These are phyloP conservation scores for Tapirus indicus DNA, from an alignment of 2,797 vertebrate genomes.

Conservation along the genomic window DNA sequence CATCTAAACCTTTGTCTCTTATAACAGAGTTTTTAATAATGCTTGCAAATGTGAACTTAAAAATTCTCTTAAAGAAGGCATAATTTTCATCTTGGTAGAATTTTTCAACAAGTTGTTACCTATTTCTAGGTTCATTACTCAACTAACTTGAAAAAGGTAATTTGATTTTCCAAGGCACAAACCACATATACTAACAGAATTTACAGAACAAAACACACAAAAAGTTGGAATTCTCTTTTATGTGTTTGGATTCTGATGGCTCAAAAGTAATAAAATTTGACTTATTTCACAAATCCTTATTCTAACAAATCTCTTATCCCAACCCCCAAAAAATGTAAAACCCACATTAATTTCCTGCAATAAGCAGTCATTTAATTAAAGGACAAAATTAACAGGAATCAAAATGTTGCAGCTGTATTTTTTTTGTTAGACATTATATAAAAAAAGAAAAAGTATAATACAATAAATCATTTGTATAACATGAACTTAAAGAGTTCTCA, in stretches of 20 bases:
- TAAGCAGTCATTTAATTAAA: conserved; percentile 92
- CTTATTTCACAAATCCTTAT: not conserved
- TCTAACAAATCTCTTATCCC: conserved; percentile 26
- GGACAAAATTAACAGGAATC: conserved; percentile 90
- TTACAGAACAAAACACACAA: not conserved
- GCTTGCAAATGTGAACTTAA: not conserved
- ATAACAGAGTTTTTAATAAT: not conserved
- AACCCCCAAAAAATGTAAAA: conserved; percentile 77
- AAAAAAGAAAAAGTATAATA: conserved; percentile 91
- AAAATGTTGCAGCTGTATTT: conserved; percentile 90
- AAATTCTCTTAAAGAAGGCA: not conserved
- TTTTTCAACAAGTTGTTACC: conserved; percentile 35
- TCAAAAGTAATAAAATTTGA: not conserved
- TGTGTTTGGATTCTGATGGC: not conserved
- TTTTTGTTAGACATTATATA: conserved; percentile 92
- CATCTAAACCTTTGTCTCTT: not conserved
- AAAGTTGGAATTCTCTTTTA: not conserved
- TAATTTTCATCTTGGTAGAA: not conserved
- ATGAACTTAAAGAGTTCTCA: conserved; percentile 97
- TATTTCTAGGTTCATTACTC: not conserved
- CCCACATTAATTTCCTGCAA: conserved; percentile 86
- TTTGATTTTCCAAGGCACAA: conserved; percentile 37
- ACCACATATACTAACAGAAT: not conserved
- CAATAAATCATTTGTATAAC: conserved; percentile 94
- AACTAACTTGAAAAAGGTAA: conserved; percentile 40